These are phyloP conservation scores for Perizoma affinitatum DNA, from an alignment of 2,888 invertebrate genomes.

Conservation along the genomic window DNA sequence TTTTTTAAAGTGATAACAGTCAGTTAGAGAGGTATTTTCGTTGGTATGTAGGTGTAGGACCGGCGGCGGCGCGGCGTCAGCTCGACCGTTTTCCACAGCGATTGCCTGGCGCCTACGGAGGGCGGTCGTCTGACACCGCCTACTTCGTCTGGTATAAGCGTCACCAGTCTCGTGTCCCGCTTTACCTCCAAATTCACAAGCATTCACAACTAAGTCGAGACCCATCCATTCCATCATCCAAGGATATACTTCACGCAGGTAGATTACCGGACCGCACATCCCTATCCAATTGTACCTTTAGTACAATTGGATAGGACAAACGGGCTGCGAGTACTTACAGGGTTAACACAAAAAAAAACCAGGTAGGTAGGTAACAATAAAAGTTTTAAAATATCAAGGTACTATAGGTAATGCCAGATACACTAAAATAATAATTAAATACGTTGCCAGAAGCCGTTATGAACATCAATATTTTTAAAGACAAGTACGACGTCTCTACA, in stretches of 20 bases:
- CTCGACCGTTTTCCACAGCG: conserved; percentile 73
- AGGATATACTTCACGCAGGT: conserved; percentile 18
- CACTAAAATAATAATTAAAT: too few relatives aligned
- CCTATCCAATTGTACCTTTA: conserved; percentile 7
- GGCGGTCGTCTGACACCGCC: conserved; percentile 82
- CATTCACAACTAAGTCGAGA: conserved; percentile 31
- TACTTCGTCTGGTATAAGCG: conserved; percentile 83
- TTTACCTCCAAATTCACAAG: conserved; percentile 64
- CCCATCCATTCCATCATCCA: conserved; percentile 21
- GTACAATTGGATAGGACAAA: too few relatives aligned
- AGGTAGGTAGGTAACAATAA: too few relatives aligned
- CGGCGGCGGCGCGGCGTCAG: conserved; percentile 52
- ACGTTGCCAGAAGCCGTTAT: conserved; percentile 2
- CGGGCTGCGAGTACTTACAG: conserved; percentile 43
- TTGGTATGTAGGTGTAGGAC: conserved; percentile 75
- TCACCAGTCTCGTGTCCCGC: conserved; percentile 79
- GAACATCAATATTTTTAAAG: conserved; percentile 5
- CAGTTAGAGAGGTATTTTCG: conserved; percentile 80
- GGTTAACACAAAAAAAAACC: conserved; percentile 33
- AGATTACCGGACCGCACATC: conserved; percentile 10
- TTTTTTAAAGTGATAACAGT: conserved; percentile 57
- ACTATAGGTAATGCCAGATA: too few relatives aligned
- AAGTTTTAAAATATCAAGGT: too few relatives aligned
- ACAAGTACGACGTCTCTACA: conserved; percentile 32
- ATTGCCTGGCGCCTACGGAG: conserved; percentile 77